Conservation (phyloP, 2,888 invertebrate species). For the Drosophila rubida region DNA sequence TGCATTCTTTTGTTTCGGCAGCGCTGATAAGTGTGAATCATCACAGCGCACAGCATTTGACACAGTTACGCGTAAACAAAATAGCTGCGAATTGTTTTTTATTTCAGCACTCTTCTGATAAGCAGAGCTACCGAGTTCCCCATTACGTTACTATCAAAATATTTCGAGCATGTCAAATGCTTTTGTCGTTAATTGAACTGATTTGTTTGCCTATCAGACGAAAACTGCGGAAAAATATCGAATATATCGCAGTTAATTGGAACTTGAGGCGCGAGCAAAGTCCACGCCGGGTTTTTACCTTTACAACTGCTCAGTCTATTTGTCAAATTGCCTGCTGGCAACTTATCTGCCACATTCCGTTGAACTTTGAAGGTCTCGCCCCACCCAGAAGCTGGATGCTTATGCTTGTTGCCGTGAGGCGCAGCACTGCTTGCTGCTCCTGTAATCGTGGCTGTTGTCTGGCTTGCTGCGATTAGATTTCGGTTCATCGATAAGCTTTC, state of each 20-base stretch:
- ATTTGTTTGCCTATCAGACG: constrained; percentile 52
- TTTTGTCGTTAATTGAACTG: constrained; percentile 68
- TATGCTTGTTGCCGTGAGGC: too few relatives aligned
- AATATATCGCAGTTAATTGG: constrained; percentile 67
- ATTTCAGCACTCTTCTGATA: constrained; percentile 39
- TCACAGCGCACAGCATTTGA: constrained; percentile 29
- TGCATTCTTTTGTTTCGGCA: constrained; percentile 10
- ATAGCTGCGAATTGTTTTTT: constrained; percentile 18
- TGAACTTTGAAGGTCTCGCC: constrained; percentile 44
- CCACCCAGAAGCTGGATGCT: constrained; percentile 19
- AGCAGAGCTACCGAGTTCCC: constrained; percentile 56
- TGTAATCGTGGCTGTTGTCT: constrained; percentile 37
- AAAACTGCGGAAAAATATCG: constrained; percentile 33
- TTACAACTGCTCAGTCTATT: constrained; percentile 3
- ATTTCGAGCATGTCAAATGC: constrained; percentile 63
- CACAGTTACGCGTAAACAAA: constrained; percentile 65
- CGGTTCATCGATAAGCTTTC: constrained; percentile 40
- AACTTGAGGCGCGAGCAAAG: constrained; percentile 69
- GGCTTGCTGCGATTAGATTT: constrained; percentile 37
- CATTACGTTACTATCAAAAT: constrained; percentile 24
- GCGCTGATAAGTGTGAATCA: constrained; percentile 39
- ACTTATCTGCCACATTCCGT: constrained; percentile 50
- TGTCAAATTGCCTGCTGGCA: constrained; percentile 30
- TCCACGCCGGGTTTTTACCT: constrained; percentile 50
- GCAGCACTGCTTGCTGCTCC: too few relatives aligned